A percentile compares a stretch with the other conserved stretches of the same genome.
Conservation (phyloP, 2,888 invertebrate genomes). For the Lepidochrysops patricia region DNA sequence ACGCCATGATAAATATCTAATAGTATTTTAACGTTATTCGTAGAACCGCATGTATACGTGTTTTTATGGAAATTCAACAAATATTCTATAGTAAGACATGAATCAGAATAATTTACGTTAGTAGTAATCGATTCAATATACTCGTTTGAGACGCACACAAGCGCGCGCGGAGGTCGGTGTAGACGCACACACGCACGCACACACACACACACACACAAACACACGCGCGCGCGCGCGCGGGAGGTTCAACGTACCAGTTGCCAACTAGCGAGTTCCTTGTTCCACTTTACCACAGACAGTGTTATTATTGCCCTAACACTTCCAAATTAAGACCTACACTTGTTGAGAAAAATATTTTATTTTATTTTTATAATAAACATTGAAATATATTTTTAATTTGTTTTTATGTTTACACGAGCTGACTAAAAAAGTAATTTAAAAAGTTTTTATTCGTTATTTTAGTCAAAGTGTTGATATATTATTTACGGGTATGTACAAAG, state of each 20-base stretch:
- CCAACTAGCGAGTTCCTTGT: constrained; percentile 73
- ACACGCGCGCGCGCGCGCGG: constrained; percentile 38
- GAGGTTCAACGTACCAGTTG: constrained; percentile 71
- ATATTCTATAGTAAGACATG: constrained; percentile 32
- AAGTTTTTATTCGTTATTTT: too few species aligned
- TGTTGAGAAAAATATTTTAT: neutral
- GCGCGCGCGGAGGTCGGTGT: constrained; percentile 30
- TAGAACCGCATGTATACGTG: neutral
- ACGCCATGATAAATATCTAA: neutral
- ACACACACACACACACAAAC: constrained; percentile 36
- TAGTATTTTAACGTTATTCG: neutral
- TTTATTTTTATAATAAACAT: neutral
- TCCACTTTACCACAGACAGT: constrained; percentile 71
- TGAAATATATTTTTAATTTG: neutral
- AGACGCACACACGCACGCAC: constrained; percentile 23
- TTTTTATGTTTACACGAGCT: neutral
- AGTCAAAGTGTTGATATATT: too few species aligned
- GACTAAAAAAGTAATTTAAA: too few species aligned
- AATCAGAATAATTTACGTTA: constrained; percentile 50
- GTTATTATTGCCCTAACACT: constrained; percentile 69
- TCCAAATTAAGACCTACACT: constrained; percentile 33
- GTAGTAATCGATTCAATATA: constrained; percentile 28
- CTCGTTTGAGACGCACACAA: constrained; percentile 25
- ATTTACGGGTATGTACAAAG: too few species aligned
- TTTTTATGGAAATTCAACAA: constrained; percentile 8